These are phyloP conservation scores for Chamaea fasciata DNA, from an alignment of 2,113 vertebrate species.

Conservation along the genomic window DNA sequence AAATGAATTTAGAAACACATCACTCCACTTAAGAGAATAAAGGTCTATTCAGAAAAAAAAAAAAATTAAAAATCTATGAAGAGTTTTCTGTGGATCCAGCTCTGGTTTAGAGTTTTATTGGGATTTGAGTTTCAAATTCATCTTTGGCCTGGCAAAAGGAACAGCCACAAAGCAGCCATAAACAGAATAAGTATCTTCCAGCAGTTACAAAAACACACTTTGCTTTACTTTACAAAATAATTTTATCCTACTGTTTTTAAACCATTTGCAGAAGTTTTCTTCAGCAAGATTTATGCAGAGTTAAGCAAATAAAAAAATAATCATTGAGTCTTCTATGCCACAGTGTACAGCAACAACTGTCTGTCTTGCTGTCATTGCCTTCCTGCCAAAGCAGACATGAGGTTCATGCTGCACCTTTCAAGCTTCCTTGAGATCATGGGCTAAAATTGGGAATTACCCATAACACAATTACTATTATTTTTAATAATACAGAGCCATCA, in stretches of 20 bases:
- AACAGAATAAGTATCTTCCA: not conserved
- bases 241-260: not conserved
- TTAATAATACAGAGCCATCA: not conserved
- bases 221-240: not conserved
- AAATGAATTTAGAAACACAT: not conserved
- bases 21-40: not conserved
- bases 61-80: too few species aligned
- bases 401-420: not conserved
- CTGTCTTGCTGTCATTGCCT: not conserved
- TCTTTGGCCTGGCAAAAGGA: not conserved
- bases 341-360: not conserved
- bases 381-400: not conserved
- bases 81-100: not conserved
- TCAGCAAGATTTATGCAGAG: not conserved
- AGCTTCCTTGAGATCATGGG: not conserved
- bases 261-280: not conserved
- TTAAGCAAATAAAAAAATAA: not conserved
- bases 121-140: not conserved
- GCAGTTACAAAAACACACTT: not conserved
- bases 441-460: not conserved
- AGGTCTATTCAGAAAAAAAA: not conserved
- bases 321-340: not conserved
- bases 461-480: not conserved
- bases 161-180: not conserved
- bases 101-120: not conserved